Conservation (phyloP, 2,113 vertebrate species). For the Pollachius pollachius region DNA sequence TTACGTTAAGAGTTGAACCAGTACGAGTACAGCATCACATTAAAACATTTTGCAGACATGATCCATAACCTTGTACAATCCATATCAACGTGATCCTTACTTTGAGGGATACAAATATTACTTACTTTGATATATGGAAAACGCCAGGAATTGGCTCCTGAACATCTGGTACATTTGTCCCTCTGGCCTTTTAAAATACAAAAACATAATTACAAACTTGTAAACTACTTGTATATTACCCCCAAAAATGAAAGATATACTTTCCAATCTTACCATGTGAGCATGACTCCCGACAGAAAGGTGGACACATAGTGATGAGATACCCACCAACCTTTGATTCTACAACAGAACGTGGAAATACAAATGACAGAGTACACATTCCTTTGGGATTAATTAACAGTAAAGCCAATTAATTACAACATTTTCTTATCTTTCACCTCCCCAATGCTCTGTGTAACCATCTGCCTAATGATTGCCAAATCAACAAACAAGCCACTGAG, state of each 20-base stretch:
- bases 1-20: too few relatives aligned
- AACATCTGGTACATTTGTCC: conserved; percentile 95
- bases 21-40: too few relatives aligned
- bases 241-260: background rate
- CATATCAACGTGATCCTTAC: too few relatives aligned
- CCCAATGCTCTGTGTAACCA: too few relatives aligned
- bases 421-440: too few relatives aligned
- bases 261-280: conserved; percentile 86
- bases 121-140: conserved; percentile 99
- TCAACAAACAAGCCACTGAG: too few relatives aligned
- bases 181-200: conserved; percentile 81
- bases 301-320: conserved; percentile 97
- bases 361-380: background rate
- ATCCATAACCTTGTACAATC: too few relatives aligned
- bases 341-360: conserved; percentile 24
- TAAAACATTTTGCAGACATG: too few relatives aligned
- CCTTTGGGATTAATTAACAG: too few relatives aligned
- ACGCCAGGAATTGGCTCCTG: conserved; percentile 92
- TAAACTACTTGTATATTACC: background rate
- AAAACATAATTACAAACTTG: background rate
- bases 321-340: conserved; percentile 99
- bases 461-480: too few relatives aligned
- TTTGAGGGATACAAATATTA: too few relatives aligned
- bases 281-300: conserved; percentile 95
- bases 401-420: too few relatives aligned